Evolutionary conservation across 2,888 invertebrate genomes (phyloP).

Genomic region (Alcis repandata): DNA sequence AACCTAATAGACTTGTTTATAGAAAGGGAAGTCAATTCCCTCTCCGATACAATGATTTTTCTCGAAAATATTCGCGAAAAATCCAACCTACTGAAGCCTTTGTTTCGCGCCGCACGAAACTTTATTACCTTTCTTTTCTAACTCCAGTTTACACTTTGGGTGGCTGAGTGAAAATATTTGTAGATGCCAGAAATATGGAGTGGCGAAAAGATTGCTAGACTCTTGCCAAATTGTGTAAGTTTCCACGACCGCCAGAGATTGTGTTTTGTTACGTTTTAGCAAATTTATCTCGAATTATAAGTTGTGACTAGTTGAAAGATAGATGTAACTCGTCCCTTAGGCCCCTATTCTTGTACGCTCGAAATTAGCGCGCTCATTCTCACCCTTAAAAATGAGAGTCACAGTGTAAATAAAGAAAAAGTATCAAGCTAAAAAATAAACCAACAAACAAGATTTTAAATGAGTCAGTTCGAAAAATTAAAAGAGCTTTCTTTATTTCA

Average conservation of each 20-base stretch:
- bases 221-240: constrained; percentile 29
- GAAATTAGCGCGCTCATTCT: no score
- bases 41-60: constrained; percentile 58
- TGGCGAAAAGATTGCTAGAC: constrained; percentile 26
- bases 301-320: background rate
- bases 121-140: constrained; percentile 44
- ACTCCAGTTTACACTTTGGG: constrained; percentile 39
- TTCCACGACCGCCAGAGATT: constrained; percentile 2
- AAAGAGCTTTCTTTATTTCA: background rate
- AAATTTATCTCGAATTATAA: background rate
- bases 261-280: background rate
- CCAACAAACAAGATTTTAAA: background rate
- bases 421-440: no score
- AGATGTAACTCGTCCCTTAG: background rate
- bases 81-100: constrained; percentile 31
- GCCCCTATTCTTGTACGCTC: no score
- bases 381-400: no score
- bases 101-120: constrained; percentile 37
- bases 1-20: constrained; percentile 73
- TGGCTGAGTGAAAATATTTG: constrained; percentile 39
- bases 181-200: constrained; percentile 34
- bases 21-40: constrained; percentile 63
- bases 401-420: no score
- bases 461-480: background rate
- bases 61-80: constrained; percentile 43